Evolutionary conservation across 1,140 invertebrate genomes (phyloP).

Genomic region (Calycopis cecrops): DNA sequence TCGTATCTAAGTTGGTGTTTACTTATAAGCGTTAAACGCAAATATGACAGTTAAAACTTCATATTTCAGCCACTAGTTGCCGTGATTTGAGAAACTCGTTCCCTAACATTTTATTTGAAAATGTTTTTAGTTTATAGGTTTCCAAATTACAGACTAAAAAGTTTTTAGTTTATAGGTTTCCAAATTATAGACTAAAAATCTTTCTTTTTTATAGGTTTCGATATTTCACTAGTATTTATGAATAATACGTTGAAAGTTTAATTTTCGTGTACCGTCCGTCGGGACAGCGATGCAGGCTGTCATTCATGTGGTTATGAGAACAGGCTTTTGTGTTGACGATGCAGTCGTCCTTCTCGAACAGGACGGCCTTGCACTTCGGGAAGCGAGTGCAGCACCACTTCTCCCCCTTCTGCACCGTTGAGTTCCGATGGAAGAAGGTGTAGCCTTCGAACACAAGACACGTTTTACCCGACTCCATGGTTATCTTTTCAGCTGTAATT

Average conservation of each 20-base stretch:
- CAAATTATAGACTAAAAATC: too few relatives aligned
- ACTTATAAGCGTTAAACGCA: too few relatives aligned
- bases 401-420: slow-evolving; percentile 24
- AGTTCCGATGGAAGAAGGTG: slow-evolving; percentile 44
- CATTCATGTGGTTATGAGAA: slow-evolving; percentile 29
- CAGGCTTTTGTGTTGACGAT: slow-evolving; percentile 11
- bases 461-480: slow-evolving; percentile 27
- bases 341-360: slow-evolving; percentile 24
- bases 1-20: too few relatives aligned
- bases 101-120: too few relatives aligned
- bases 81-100: too few relatives aligned
- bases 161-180: too few relatives aligned
- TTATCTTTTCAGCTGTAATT: slow-evolving; percentile 37
- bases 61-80: too few relatives aligned
- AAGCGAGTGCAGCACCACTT: slow-evolving; percentile 47
- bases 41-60: too few relatives aligned
- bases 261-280: slow-evolving; percentile 24
- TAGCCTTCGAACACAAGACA: slow-evolving; percentile 31
- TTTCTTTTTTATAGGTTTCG: too few relatives aligned
- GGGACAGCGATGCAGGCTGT: slow-evolving; percentile 24
- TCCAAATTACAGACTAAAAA: too few relatives aligned
- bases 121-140: too few relatives aligned
- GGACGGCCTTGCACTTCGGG: slow-evolving; percentile 37
- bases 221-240: too few relatives aligned
- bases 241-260: background rate